These are phyloP conservation scores for Sebastes kiyomatsui DNA, from an alignment of 2,797 vertebrate genomes.

Conservation along the genomic window DNA sequence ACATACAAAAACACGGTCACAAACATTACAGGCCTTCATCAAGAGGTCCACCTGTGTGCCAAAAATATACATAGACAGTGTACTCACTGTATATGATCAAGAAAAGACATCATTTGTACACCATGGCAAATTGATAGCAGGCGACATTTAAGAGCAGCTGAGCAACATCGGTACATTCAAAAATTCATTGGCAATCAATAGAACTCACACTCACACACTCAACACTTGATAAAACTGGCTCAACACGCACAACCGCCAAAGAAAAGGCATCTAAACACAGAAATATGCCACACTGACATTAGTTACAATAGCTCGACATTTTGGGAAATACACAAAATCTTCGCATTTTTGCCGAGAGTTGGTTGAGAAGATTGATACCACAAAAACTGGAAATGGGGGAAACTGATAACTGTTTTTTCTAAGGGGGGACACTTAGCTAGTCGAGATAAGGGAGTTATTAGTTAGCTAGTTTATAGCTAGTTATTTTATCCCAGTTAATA, in stretches of 20 bases:
- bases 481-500: too few species aligned
- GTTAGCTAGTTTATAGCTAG: neutral
- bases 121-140: constrained; percentile 78
- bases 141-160: constrained; percentile 78
- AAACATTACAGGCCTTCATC: constrained; percentile 70
- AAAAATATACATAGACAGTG: constrained; percentile 75
- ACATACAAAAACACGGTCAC: constrained; percentile 75
- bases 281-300: constrained; percentile 30
- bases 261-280: constrained; percentile 44
- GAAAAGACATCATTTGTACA: constrained; percentile 81
- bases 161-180: constrained; percentile 82
- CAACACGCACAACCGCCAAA: constrained; percentile 44
- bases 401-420: neutral
- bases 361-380: neutral
- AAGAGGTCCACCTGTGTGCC: constrained; percentile 74
- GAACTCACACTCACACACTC: constrained; percentile 48
- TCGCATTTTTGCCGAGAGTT: neutral
- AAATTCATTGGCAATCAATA: constrained; percentile 63
- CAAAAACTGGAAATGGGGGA: neutral
- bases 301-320: constrained; percentile 26
- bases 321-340: constrained; percentile 14
- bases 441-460: neutral
- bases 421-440: neutral
- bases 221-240: constrained; percentile 52
- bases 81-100: constrained; percentile 53